Conservation (phyloP, 2,888 invertebrate genomes). For the Chironomus riparius region DNA sequence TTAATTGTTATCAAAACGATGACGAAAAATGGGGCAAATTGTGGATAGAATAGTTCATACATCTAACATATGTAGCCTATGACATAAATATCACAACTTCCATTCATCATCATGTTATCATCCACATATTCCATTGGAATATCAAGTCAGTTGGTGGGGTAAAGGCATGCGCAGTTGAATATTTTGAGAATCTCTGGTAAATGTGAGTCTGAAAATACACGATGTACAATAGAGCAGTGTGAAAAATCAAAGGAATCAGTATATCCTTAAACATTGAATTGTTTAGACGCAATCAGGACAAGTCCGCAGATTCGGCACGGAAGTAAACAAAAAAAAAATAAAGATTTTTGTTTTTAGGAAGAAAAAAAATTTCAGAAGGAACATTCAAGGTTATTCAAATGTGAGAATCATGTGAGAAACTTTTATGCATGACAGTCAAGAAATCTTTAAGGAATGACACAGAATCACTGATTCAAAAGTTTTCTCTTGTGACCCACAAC, state of each 20-base stretch:
- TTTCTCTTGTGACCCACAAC: no score
- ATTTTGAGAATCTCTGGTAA: conserved; percentile 1
- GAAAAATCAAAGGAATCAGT: neutral
- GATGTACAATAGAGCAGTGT: neutral
- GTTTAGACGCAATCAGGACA: neutral
- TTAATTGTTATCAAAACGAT: conserved; percentile 5
- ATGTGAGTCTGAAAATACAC: neutral
- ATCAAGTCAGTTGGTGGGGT: neutral
- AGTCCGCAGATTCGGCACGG: neutral
- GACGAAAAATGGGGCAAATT: neutral
- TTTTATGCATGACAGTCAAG: neutral
- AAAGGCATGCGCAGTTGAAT: neutral
- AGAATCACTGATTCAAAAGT: no score
- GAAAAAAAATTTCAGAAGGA: neutral
- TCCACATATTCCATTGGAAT: neutral
- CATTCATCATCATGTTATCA: neutral
- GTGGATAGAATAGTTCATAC: neutral
- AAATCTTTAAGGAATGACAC: neutral
- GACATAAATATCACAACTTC: no score
- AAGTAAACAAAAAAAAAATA: neutral
- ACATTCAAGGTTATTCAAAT: conserved; percentile 10
- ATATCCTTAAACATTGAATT: neutral
- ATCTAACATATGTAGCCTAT: no score
- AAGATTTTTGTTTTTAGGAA: neutral
- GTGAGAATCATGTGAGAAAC: neutral